A percentile compares a stretch with the other conserved stretches of the same genome.
Evolutionary conservation across 2,113 vertebrate genomes (phyloP).

Genomic region (Synchiropus splendidus): DNA sequence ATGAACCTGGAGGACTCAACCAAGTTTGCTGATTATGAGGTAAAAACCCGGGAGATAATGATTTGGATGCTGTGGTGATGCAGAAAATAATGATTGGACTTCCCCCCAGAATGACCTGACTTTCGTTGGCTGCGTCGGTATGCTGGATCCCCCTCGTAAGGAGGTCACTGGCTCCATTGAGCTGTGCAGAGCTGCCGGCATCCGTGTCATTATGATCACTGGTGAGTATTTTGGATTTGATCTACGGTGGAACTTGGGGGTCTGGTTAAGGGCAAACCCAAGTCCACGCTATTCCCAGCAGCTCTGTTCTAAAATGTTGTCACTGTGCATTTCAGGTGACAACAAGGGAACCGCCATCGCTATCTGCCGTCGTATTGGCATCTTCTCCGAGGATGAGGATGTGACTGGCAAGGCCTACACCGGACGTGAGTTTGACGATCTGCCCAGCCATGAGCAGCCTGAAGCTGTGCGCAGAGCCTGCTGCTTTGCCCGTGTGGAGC

Average conservation of each 20-base stretch:
- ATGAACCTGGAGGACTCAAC: conserved; percentile 81
- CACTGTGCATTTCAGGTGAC: conserved; percentile 58
- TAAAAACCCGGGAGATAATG: conserved; percentile 28
- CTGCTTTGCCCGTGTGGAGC: conserved; percentile 91
- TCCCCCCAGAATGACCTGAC: conserved; percentile 73
- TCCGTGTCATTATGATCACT: conserved; percentile 76
- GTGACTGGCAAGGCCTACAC: conserved; percentile 62
- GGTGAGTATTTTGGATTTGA: conserved; percentile 35
- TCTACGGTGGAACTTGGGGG: not conserved
- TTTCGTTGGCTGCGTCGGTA: conserved; percentile 88
- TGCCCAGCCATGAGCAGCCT: conserved; percentile 52
- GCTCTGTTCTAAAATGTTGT: too few species aligned
- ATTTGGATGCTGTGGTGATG: not conserved
- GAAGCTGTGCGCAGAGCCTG: conserved; percentile 66
- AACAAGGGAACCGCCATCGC: conserved; percentile 76
- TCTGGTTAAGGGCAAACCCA: not conserved
- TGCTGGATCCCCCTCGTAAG: conserved; percentile 91
- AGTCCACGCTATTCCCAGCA: too few species aligned
- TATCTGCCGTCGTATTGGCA: conserved; percentile 71
- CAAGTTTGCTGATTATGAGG: conserved; percentile 80
- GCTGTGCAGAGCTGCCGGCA: conserved; percentile 68
- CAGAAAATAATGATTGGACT: not conserved
- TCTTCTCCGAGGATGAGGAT: conserved; percentile 67
- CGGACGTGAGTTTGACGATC: conserved; percentile 70
- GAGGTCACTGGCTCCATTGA: conserved; percentile 81